Evolutionary conservation across 2,888 invertebrate genomes (phyloP).

Genomic region (Noctuana brunneofusca): DNA sequence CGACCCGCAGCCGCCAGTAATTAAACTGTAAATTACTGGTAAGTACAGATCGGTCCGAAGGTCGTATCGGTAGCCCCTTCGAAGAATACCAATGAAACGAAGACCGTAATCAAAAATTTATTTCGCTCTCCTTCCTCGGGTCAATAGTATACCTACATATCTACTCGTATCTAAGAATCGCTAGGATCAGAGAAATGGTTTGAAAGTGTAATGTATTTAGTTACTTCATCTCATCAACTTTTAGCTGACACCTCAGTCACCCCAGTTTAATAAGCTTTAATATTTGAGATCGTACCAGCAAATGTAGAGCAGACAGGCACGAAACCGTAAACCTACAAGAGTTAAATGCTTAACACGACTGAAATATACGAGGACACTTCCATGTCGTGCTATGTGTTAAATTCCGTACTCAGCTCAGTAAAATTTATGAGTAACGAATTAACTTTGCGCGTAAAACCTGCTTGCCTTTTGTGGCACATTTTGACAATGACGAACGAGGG

Average conservation of each 20-base stretch:
- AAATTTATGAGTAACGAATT: slow-evolving; percentile 35
- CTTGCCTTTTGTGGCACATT: slow-evolving; percentile 27
- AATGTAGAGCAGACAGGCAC: slow-evolving; percentile 3
- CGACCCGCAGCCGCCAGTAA: slow-evolving; percentile 58
- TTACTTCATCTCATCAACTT: too few relatives aligned
- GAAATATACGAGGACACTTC: slow-evolving; percentile 26
- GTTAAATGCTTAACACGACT: slow-evolving; percentile 14
- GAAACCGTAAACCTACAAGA: slow-evolving; percentile 10
- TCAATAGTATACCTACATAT: slow-evolving; percentile 14
- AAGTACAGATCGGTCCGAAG: slow-evolving; percentile 70
- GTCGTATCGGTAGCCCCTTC: slow-evolving; percentile 62
- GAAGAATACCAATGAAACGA: slow-evolving; percentile 69
- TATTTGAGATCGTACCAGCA: too few relatives aligned
- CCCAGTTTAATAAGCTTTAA: too few relatives aligned
- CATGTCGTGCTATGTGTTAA: slow-evolving; percentile 24
- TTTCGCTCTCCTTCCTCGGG: slow-evolving; percentile 23
- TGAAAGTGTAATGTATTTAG: neutral
- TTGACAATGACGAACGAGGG: slow-evolving; percentile 57
- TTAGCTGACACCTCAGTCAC: too few relatives aligned
- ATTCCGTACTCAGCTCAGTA: slow-evolving; percentile 20
- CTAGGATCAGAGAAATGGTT: neutral
- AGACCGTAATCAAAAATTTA: slow-evolving; percentile 37
- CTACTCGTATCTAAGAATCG: neutral
- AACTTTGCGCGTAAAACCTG: slow-evolving; percentile 30
- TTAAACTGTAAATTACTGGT: slow-evolving; percentile 78